These are phyloP conservation scores for Ursus arctos DNA, from an alignment of 2,113 vertebrate genomes.

Conservation along the genomic window DNA sequence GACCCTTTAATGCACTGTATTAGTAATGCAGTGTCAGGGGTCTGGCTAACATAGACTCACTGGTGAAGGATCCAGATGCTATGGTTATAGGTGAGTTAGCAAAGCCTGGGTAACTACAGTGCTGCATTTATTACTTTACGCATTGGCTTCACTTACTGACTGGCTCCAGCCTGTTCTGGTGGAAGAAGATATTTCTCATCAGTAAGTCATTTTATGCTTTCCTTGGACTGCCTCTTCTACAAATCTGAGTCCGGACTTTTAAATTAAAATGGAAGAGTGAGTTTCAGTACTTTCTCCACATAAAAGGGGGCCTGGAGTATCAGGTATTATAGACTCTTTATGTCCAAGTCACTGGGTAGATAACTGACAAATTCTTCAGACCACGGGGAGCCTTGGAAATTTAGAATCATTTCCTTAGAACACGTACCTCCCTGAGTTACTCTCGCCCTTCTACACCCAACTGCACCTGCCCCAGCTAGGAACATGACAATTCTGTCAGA, in stretches of 20 bases:
- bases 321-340: not conserved
- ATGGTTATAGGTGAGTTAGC: not conserved
- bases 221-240: conserved; percentile 15
- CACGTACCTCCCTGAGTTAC: not conserved
- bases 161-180: not conserved
- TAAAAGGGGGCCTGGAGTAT: not conserved
- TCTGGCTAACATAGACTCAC: not conserved
- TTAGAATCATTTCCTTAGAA: conserved; percentile 24
- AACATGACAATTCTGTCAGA: not conserved
- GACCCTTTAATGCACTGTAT: not conserved
- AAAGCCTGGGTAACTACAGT: not conserved
- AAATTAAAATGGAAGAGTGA: conserved; percentile 51
- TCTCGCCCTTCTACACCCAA: not conserved
- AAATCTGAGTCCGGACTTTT: conserved; percentile 37
- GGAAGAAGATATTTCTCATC: conserved; percentile 43
- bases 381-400: not conserved
- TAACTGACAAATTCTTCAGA: not conserved
- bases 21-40: not conserved
- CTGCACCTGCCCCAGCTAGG: not conserved
- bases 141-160: not conserved
- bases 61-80: not conserved
- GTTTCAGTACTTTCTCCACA: conserved; percentile 7
- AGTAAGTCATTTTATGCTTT: conserved; percentile 30
- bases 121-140: not conserved
- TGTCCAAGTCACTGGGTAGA: not conserved